These are phyloP conservation scores for Hyposoter dolosus DNA, from an alignment of 2,888 invertebrate genomes.

Conservation along the genomic window DNA sequence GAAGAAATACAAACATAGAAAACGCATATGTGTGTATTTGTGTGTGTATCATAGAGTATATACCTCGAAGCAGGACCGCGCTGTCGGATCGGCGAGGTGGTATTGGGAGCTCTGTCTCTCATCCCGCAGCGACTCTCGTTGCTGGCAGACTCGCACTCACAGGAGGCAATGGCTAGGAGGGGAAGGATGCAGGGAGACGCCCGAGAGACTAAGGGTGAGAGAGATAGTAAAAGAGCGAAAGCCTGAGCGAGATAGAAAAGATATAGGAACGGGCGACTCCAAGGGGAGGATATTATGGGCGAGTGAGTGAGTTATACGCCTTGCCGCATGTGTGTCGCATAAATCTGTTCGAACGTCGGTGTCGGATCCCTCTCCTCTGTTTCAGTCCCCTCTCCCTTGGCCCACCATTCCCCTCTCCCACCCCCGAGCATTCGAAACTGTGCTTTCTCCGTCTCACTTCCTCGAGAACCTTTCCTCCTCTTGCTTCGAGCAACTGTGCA, in stretches of 20 bases:
- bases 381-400: conserved; percentile 11
- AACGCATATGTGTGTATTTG: not conserved
- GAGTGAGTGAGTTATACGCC: conserved; percentile 84
- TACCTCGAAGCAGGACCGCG: conserved; percentile 66
- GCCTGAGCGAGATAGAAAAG: conserved; percentile 83
- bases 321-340: conserved; percentile 84
- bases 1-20: too few species aligned
- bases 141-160: conserved; percentile 73
- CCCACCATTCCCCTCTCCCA: conserved; percentile 14
- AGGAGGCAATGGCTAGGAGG: conserved; percentile 68
- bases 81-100: conserved; percentile 68
- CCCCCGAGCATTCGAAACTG: conserved; percentile 44
- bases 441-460: conserved; percentile 51
- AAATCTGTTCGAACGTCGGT: conserved; percentile 83
- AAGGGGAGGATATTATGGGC: conserved; percentile 82
- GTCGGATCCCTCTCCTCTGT: conserved; percentile 74
- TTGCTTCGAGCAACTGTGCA: conserved; percentile 34
- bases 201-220: conserved; percentile 74
- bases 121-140: conserved; percentile 72
- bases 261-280: conserved; percentile 79
- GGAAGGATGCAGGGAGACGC: conserved; percentile 83
- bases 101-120: conserved; percentile 80
- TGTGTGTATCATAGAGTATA: conserved; percentile 56
- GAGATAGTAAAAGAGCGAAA: conserved; percentile 74
- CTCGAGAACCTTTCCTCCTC: conserved; percentile 51